Conservation (phyloP, 2,113 vertebrate genomes). For the Gavialis gangeticus region DNA sequence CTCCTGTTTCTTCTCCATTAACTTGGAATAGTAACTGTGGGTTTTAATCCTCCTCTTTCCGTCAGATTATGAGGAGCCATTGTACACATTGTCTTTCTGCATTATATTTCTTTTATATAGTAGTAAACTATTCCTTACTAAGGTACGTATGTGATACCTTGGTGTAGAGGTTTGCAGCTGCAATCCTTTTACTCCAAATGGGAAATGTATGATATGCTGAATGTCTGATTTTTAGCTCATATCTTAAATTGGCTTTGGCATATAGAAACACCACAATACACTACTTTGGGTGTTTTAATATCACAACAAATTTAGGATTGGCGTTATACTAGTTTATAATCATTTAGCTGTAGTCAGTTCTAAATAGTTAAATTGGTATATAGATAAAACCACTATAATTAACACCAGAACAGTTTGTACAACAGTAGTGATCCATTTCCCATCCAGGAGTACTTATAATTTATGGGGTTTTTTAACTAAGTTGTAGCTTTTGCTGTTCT, state of each 20-base stretch:
- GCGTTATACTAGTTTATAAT: no score
- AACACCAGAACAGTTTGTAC: not conserved
- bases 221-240: not conserved
- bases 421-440: not conserved
- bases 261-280: not conserved
- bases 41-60: not conserved
- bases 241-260: slow-evolving; percentile 10
- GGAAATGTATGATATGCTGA: not conserved
- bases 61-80: not conserved
- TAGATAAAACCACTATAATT: not conserved
- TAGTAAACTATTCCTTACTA: not conserved
- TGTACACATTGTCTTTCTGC: not conserved
- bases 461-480: not conserved
- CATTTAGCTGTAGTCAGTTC: not conserved
- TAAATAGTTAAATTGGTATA: not conserved
- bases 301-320: no score
- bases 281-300: not conserved
- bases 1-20: not conserved
- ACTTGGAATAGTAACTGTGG: not conserved
- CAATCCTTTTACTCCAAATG: not conserved
- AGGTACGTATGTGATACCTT: not conserved
- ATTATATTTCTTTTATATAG: not conserved
- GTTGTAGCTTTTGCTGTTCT: not conserved
- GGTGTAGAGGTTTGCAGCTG: not conserved
- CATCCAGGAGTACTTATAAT: not conserved